Evolutionary conservation across 2,113 vertebrate species (phyloP).

Genomic region (Sinocyclocheilus rhinocerous): DNA sequence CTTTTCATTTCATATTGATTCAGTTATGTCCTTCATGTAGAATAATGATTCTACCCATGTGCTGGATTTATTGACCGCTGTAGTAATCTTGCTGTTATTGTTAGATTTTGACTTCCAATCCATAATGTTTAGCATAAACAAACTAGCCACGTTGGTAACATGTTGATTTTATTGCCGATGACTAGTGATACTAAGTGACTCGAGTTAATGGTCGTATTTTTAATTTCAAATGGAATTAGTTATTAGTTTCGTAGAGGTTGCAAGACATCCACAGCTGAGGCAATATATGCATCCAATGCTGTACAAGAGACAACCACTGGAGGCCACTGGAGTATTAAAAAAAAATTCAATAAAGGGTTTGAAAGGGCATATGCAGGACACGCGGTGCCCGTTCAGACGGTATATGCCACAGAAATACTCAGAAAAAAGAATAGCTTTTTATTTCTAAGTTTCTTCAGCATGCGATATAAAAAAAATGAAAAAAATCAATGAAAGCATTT

Average conservation of each 20-base stretch:
- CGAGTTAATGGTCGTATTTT: not conserved
- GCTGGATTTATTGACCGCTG: not conserved
- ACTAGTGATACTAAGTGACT: not conserved
- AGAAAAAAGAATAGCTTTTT: constrained; percentile 55
- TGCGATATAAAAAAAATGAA: constrained; percentile 78
- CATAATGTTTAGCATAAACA: constrained; percentile 7
- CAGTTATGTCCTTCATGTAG: constrained; percentile 20
- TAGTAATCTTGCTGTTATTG: not conserved
- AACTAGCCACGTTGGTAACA: not conserved
- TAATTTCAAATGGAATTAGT: not conserved
- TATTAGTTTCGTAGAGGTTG: not conserved
- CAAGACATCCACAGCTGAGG: not conserved
- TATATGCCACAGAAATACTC: constrained; percentile 17
- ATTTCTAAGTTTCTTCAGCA: constrained; percentile 70
- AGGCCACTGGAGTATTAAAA: constrained; percentile 19
- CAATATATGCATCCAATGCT: not conserved
- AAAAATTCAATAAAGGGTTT: not conserved
- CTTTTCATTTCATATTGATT: constrained; percentile 11
- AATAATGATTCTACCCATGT: constrained; percentile 7
- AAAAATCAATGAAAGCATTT: constrained; percentile 56
- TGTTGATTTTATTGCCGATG: not conserved
- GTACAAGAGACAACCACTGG: constrained; percentile 14
- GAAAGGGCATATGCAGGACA: not conserved
- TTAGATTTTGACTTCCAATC: not conserved
- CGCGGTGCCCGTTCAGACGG: not conserved